Evolutionary conservation across 1,140 invertebrate genomes (phyloP).

Genomic region (Dendroctonus ponderosae): DNA sequence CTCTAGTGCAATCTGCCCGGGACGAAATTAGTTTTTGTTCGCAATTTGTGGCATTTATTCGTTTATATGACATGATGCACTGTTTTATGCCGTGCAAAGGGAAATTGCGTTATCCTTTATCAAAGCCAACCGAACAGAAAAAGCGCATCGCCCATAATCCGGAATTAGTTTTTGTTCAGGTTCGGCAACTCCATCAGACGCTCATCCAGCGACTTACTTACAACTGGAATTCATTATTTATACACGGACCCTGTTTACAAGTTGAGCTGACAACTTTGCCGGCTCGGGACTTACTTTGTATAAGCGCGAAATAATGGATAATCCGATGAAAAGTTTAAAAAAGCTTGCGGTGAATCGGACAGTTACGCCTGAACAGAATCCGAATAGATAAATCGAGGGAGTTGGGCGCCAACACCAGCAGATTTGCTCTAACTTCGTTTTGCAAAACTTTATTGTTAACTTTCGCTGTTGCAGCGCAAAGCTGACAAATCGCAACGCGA

Average conservation of each 20-base stretch:
- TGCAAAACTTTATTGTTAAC: slow-evolving; percentile 33
- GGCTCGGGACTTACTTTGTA: slow-evolving; percentile 12
- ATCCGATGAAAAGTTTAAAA: slow-evolving; percentile 32
- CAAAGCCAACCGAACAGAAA: slow-evolving; percentile 12
- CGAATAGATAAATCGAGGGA: slow-evolving; percentile 24
- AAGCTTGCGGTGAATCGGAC: slow-evolving; percentile 18
- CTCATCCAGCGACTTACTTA: no score
- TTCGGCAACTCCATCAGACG: no score
- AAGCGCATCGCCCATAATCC: not conserved
- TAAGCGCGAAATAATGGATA: slow-evolving; percentile 27
- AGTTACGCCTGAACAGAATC: slow-evolving; percentile 15
- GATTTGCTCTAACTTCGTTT: slow-evolving; percentile 24
- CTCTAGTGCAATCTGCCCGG: slow-evolving; percentile 26
- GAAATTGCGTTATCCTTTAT: slow-evolving; percentile 31
- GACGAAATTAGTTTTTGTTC: slow-evolving; percentile 33
- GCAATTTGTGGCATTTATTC: slow-evolving; percentile 33
- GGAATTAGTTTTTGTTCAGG: not conserved
- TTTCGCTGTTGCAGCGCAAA: not conserved
- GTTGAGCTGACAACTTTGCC: slow-evolving; percentile 13
- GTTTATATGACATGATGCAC: slow-evolving; percentile 32
- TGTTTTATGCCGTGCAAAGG: slow-evolving; percentile 22
- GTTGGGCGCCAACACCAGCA: not conserved
- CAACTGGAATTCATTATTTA: no score
- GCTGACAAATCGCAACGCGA: no score
- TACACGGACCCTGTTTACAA: slow-evolving; percentile 23